phyloP scores from a whole-genome alignment of 2,113 vertebrate species.

The Ciconia boyciana region DNA sequence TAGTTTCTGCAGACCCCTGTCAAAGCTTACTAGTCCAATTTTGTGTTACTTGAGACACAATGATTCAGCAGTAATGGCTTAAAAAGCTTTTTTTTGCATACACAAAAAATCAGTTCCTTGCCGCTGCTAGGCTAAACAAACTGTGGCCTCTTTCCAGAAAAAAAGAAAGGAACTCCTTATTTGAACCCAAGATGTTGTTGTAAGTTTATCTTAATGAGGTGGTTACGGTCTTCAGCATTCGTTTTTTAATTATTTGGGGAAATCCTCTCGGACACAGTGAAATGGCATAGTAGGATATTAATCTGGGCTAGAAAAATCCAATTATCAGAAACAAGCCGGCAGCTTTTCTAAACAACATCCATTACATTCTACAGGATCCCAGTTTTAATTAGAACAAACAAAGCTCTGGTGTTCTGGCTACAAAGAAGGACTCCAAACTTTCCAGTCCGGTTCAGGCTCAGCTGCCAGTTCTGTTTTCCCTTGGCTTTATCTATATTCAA shows the following conservation, averaged over 20 bases:
- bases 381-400: constrained; percentile 64
- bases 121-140: constrained; percentile 27
- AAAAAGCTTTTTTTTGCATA: neutral
- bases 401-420: constrained; percentile 46
- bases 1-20: neutral
- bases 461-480: constrained; percentile 39
- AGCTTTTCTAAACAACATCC: constrained; percentile 40
- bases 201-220: constrained; percentile 60
- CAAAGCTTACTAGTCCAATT: neutral
- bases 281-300: constrained; percentile 46
- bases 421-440: constrained; percentile 28
- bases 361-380: constrained; percentile 35
- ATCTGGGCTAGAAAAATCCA: constrained; percentile 67
- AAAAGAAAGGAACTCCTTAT: constrained; percentile 42
- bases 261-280: constrained; percentile 3
- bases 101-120: neutral
- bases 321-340: constrained; percentile 33
- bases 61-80: constrained; percentile 38
- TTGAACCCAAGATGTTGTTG: constrained; percentile 29
- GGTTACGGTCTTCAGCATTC: constrained; percentile 5
- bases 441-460: neutral
- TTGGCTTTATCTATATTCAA: constrained; percentile 52
- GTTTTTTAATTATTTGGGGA: constrained; percentile 57
- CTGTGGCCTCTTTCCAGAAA: constrained; percentile 29
- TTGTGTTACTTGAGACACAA: neutral